These are phyloP conservation scores for Luscinia luscinia DNA, from an alignment of 2,797 vertebrate species.

Conservation along the genomic window DNA sequence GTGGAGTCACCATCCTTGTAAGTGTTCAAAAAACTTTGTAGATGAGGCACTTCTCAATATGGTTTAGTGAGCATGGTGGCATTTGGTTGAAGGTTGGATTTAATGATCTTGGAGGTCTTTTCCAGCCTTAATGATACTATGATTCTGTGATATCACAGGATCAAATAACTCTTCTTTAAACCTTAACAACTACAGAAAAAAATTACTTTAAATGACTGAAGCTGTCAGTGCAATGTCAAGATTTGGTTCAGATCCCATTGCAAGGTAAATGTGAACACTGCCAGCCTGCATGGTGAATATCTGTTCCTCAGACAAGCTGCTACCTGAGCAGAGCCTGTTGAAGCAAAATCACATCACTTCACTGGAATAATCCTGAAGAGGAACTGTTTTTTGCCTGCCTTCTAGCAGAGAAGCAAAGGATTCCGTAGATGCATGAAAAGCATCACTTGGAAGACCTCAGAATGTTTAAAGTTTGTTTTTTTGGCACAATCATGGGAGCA, in stretches of 20 bases:
- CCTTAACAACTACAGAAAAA: background rate
- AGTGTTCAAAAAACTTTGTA: background rate
- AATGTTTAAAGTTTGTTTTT: background rate
- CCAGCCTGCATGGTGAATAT: background rate
- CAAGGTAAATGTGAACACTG: background rate
- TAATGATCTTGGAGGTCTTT: background rate
- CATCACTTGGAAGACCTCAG: background rate
- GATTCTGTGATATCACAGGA: too few species aligned
- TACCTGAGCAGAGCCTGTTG: background rate
- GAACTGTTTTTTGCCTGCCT: background rate
- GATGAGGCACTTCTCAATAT: background rate
- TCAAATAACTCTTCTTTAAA: background rate
- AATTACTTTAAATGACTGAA: background rate
- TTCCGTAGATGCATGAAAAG: background rate
- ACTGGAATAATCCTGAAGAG: background rate
- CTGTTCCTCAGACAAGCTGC: background rate
- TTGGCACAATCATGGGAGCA: background rate
- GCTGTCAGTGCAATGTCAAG: background rate
- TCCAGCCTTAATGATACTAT: accelerated
- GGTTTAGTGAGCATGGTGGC: background rate
- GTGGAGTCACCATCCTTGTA: background rate
- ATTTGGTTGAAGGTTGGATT: background rate
- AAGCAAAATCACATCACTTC: background rate
- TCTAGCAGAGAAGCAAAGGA: background rate
- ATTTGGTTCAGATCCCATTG: background rate